Evolutionary conservation across 2,888 invertebrate species (phyloP), one percentile per base, ranked within the genome.

Genomic region (Agrochola lota): DNA sequence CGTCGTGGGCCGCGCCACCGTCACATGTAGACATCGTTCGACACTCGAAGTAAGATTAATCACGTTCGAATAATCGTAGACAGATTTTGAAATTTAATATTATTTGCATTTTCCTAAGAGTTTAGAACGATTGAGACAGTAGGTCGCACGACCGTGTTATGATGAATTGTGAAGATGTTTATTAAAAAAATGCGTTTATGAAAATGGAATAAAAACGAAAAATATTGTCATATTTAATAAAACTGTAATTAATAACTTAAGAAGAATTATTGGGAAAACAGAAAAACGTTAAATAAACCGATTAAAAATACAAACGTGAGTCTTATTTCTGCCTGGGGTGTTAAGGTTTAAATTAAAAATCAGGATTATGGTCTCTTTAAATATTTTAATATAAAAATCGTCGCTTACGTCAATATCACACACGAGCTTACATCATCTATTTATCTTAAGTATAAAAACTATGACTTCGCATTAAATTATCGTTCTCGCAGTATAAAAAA

Each of bases 201-300:
- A 96, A 96, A 96, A 96, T 95, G 95, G 93, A 95, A 95, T 96
- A 95, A 96, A 96, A 96, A 95, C 94, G 95, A 96, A 95, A 96
- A 95, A 95, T 96, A 96, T 95, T 96, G 96, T 96, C 96, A 95
- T 94, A 95, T 96, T 84, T 84, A 96, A 96, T 84, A 96, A 96
- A 96, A 95, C 95, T 96, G 96, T 96, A 96, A 96, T 96, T 96
- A 96, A 94, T 96, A 96, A 95, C 94, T 94, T 96, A 96, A 96
- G 96, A 95, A 94, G 95, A 96, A 96, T 96, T 96, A 96, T 96
- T 96, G 96, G 96, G 83, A 85, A 95, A 95, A 93, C 95, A 94
- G 95, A 95, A 95, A 95, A 95, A 95, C 95, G 96, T 96, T 96
- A 96, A 96, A 96, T 96, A 96, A 96, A 96, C 96, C 94, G 94